Base-by-base conservation (phyloP, 2,888 invertebrate genomes). In the Xestia sexstrigata region DNA sequence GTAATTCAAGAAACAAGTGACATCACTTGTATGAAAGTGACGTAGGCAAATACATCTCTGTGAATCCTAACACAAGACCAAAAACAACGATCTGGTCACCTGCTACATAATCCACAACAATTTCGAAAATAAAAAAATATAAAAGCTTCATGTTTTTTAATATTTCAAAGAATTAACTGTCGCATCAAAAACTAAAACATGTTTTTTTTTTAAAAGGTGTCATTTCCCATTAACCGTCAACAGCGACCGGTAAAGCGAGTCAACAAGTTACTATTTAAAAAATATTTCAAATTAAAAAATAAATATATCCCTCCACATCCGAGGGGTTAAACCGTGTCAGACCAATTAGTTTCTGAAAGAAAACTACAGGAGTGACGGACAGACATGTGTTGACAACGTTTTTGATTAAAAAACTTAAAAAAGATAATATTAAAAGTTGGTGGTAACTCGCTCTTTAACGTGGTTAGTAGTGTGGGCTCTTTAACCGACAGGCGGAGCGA, bases 321-420 rank as follows among this genome's bases (percentile, higher is more conserved):
- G 92, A 91, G 93, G 94, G 94, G 93, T 93, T 92, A 91, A 79
- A 88, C 91, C 90, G 91, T 93, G 96, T 95, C 96, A 96, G 92
- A 95, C 94, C 96, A 96, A 96, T 96, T 96, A 96, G 96, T 95
- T 92, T 87, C 92, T 94, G 94, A 95, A 95, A 95, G 95, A 95
- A 93, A 93, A 91, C 91, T 91, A 91, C 91, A 91, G 91, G 89
- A 92, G 91, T 90, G 94, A 92, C 92, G 94, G 95, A 92, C 93
- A 93, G 95, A 95, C 95, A 93, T 91, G 92, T 91, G 92, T 90
- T 94, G 94, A 94, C 94, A 90, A 89, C 87, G 84, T 91, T 93
- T 92, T 91, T 93, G 91, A 92, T 93, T 92, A 91, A 92, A 78
- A 92, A 88, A 89, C 81, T 87, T 90, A 90, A 87, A 91, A 91